A percentile compares a stretch with the other conserved stretches of the same genome.
phyloP scores from a whole-genome alignment of 2,113 vertebrate genomes.

The Empidonax traillii region DNA sequence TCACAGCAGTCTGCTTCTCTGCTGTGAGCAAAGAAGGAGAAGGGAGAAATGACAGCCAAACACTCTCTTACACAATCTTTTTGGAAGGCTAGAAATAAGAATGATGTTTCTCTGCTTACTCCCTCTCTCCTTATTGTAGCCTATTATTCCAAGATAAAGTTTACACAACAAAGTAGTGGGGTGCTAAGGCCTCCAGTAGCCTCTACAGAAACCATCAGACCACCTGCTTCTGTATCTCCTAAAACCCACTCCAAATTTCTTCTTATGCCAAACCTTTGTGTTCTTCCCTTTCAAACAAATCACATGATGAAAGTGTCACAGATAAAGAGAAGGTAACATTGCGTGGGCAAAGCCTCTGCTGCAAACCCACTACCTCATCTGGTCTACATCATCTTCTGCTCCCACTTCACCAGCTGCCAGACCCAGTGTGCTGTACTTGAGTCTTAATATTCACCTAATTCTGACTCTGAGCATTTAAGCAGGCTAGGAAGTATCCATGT shows the following conservation, averaged over 20 bases:
- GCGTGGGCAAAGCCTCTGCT: background rate
- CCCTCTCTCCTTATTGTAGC: background rate
- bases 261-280: background rate
- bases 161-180: background rate
- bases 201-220: background rate
- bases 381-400: background rate
- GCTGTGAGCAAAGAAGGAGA: background rate
- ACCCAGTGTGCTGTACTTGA: accelerated
- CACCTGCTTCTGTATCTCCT: background rate
- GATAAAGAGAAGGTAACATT: background rate
- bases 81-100: background rate
- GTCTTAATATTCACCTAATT: background rate
- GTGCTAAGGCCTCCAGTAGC: background rate
- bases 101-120: background rate
- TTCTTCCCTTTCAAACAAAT: background rate
- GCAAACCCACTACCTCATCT: background rate
- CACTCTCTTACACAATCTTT: background rate
- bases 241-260: background rate
- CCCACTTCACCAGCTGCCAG: background rate
- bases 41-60: background rate
- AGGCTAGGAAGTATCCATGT: background rate
- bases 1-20: background rate
- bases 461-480: background rate
- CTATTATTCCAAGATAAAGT: background rate
- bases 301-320: background rate